A percentile compares a stretch with the other conserved stretches of the same genome.
Evolutionary conservation across 2,113 vertebrate genomes (phyloP).

Genomic region (Guaruba guarouba): DNA sequence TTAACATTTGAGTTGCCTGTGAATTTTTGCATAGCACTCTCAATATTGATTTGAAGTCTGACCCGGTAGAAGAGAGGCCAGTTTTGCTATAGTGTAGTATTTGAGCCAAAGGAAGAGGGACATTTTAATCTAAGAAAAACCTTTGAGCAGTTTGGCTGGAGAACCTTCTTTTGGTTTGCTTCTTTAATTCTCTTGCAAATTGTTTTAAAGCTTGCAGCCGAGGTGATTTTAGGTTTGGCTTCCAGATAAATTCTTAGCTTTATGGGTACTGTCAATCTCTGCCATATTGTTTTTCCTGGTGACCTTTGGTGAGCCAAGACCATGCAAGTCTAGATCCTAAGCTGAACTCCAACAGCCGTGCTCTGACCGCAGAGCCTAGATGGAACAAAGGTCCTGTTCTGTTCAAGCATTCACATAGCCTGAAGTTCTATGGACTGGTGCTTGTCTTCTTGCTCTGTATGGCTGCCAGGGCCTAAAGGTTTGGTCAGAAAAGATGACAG

Average conservation of each 20-base stretch:
- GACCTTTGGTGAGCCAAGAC: background rate
- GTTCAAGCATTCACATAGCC: background rate
- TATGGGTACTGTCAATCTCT: background rate
- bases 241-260: background rate
- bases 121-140: background rate
- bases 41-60: background rate
- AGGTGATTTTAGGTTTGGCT: background rate
- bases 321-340: background rate
- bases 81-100: background rate
- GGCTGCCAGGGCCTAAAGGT: background rate
- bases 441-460: background rate
- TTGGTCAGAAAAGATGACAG: background rate
- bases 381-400: background rate
- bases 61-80: background rate
- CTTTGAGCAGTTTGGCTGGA: background rate
- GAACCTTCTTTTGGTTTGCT: background rate
- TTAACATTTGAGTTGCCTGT: background rate
- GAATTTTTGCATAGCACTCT: background rate
- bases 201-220: background rate
- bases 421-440: background rate
- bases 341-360: background rate
- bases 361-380: background rate
- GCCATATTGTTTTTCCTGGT: background rate
- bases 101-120: background rate
- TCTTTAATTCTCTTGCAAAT: background rate